Evolutionary conservation across 2,113 vertebrate genomes (phyloP), one percentile per base, ranked within the genome.

Genomic region (Etia nguti): DNA sequence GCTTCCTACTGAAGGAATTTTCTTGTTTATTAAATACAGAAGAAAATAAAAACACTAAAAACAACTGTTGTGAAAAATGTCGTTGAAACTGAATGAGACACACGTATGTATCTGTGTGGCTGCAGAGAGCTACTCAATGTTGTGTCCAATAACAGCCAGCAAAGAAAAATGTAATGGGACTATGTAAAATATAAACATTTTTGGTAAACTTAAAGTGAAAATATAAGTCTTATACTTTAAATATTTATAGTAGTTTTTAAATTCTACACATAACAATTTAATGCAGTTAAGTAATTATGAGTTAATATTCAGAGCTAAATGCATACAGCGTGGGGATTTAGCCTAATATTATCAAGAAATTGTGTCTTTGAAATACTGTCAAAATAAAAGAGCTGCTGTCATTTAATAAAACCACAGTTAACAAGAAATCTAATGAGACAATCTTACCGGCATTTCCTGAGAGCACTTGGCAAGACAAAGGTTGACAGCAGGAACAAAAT

Each of bases 371-470:
- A 75, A 75, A 48, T 50, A 31, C 43, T 50, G 16, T 31, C 24
- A 50, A 77, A 77, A 50, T 31, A 11, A 50, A n/a, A 52, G 26
- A 26, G 29, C 31, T 26, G 26, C 22, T 43, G n/a, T 83, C 24
- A 62, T 43, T n/a, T 75, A 8, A 70, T 88, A 50, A 75, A 68
- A 65, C 5, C 8, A 59, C 2, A 26, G 46, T 34, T 31, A 11
- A 57, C 46, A 59, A 29, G 5, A 41, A 31, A 79, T 18, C 15
- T 16, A 31, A 75, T 22, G 4, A 5, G 16, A 43, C 34, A 4
- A 34, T 85, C 93, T 90, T 94, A 95, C 95, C 90, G 2, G 68
- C 81, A 85, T 91, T 65, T 70, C 54, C 26, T 70, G 1, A 18
- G 68, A 77, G 41, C 54, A 29, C 22, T 65, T 87, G 81, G 24